phyloP scores from a whole-genome alignment of 2,888 invertebrate genomes.

The Chaitophorus viminalis region DNA sequence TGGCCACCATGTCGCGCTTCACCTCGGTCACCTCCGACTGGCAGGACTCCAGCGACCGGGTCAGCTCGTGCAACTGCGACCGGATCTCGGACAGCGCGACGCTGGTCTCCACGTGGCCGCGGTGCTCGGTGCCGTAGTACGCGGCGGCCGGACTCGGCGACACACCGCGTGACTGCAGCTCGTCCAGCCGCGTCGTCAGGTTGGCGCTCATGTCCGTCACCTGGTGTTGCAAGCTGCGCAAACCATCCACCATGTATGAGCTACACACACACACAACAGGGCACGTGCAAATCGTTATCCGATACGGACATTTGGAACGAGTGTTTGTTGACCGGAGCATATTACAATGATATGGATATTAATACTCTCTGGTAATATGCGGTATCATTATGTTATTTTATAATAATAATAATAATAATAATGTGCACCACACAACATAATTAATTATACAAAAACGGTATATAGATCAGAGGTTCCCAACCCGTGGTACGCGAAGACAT shows the following conservation, averaged over 20 bases:
- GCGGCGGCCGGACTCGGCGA: slow-evolving; percentile 54
- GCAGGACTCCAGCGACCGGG: slow-evolving; percentile 93
- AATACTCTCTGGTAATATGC: neutral
- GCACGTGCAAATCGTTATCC: slow-evolving; percentile 61
- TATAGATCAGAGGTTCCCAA: too few relatives aligned
- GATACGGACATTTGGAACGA: slow-evolving; percentile 41
- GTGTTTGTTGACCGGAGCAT: neutral
- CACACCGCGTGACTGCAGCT: slow-evolving; percentile 84
- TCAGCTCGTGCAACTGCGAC: slow-evolving; percentile 90
- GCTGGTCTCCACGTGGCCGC: slow-evolving; percentile 89
- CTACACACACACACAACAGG: slow-evolving; percentile 55
- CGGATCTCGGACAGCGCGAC: slow-evolving; percentile 94
- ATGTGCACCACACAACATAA: too few relatives aligned
- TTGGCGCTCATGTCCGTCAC: slow-evolving; percentile 98
- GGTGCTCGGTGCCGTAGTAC: slow-evolving; percentile 66
- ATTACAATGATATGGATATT: too few relatives aligned
- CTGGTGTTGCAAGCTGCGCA: slow-evolving; percentile 92
- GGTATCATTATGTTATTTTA: too few relatives aligned
- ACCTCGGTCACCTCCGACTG: slow-evolving; percentile 92
- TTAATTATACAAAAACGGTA: too few relatives aligned
- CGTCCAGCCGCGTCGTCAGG: slow-evolving; percentile 92
- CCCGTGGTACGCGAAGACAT: too few relatives aligned
- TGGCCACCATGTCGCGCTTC: slow-evolving; percentile 94
- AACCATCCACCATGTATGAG: slow-evolving; percentile 62
- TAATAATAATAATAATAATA: too few relatives aligned